Evolutionary conservation across 2,797 vertebrate species (phyloP), one percentile per base, ranked within the genome.

Genomic region (Labeo calbasu): DNA sequence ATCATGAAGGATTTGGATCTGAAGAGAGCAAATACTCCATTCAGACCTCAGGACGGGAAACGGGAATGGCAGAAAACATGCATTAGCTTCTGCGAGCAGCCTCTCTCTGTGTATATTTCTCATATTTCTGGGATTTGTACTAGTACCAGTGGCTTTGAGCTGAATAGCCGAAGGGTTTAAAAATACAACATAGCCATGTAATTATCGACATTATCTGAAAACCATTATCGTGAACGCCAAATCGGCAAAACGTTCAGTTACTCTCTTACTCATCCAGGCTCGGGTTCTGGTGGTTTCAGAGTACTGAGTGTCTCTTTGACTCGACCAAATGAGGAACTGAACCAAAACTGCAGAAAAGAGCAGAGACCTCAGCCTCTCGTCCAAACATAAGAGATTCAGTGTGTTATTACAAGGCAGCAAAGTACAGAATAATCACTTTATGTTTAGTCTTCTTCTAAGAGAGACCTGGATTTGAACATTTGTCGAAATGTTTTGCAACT

Each of bases 381-480:
- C 65, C 75, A 77, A 69, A 83, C 82, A 59, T 21, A 57, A 46
- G 23, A 83, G 51, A 77, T 83, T 77, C 73, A 70, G 40, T 70
- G 50, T 77, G 73, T 66, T 76, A 75, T 50, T 63, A 82, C 43
- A 50, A 65, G 70, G 23, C 61, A 72, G 55, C 19, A 71, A 57
- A 71, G 40, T 40, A 59, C 68, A 57, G 57, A 73, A 63, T 82
- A 65, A 51, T 83, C 61, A 53, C 63, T 28, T 68, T 23, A 53
- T 53, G 23, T 65, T 75, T 70, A 65, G 46, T 82, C 57, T 43
- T 66, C 28, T 82, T 46, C 48, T 83, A 12, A 53, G 28, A 66
- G 46, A 82, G 77, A 65, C 5, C 59, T 78, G 77, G 43, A 78
- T 78, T 50, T 78, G 76, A 46, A 65, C 23, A 65, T 50, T 19